phyloP scores from a whole-genome alignment of 2,113 vertebrate genomes.

The Coryphaenoides rupestris region DNA sequence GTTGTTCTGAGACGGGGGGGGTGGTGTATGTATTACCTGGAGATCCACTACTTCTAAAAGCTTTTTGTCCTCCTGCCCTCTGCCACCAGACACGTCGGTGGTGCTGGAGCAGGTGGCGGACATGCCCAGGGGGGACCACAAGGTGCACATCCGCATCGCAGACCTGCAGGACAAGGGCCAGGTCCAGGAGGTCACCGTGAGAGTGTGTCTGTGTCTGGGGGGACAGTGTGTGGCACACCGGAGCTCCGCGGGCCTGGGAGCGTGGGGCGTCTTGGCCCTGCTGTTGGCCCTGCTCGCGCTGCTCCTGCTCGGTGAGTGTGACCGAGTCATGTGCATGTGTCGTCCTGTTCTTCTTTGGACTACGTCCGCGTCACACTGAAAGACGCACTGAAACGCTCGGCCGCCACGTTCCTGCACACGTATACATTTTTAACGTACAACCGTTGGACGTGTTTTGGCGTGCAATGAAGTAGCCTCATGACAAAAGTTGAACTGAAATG shows the following conservation, averaged over 20 bases:
- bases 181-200: constrained; percentile 51
- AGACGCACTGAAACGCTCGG: no score
- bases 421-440: no score
- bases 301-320: constrained; percentile 77
- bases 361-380: no score
- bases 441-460: no score
- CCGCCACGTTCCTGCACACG: no score
- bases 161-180: constrained; percentile 69
- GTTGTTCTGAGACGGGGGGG: no score
- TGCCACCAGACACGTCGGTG: constrained; percentile 61
- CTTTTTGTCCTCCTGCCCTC: background rate
- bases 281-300: constrained; percentile 71
- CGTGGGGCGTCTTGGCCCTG: constrained; percentile 82
- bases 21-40: no score
- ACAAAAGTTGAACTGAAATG: no score
- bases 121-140: constrained; percentile 60
- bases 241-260: constrained; percentile 64
- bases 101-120: constrained; percentile 56
- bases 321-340: background rate
- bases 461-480: no score
- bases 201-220: constrained; percentile 47
- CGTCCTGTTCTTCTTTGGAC: background rate
- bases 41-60: no score
- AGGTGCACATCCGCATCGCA: constrained; percentile 66
- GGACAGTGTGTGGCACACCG: background rate